A percentile compares a stretch with the other conserved stretches of the same genome.
These are phyloP conservation scores for Climacteris rufus DNA, from an alignment of 2,113 vertebrate genomes.

Conservation along the genomic window DNA sequence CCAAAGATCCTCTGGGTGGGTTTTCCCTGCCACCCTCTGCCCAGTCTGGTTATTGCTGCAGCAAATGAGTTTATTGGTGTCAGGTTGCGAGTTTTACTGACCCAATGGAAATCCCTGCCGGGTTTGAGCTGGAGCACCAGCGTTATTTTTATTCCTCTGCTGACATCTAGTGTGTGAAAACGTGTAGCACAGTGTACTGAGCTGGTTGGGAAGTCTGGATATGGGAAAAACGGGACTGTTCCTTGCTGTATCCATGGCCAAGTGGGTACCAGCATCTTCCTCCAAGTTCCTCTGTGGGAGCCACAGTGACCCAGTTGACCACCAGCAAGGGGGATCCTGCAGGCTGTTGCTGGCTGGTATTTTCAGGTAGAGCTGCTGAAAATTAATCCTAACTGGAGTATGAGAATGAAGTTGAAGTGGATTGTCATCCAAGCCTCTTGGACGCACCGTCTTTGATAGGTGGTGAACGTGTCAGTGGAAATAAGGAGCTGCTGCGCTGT, in stretches of 20 bases:
- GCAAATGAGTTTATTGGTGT: not conserved
- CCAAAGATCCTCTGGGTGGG: not conserved
- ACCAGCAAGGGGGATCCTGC: not conserved
- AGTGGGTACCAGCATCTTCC: not conserved
- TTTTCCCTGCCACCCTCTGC: not conserved
- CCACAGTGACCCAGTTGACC: not conserved
- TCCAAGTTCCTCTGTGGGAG: not conserved
- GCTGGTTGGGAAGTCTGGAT: fast-evolving
- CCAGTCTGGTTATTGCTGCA: not conserved
- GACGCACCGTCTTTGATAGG: fast-evolving
- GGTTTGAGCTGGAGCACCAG: not conserved
- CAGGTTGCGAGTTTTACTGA: not conserved
- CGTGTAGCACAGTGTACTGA: not conserved
- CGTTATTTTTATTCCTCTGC: not conserved
- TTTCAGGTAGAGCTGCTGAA: not conserved
- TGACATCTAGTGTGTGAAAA: conserved; percentile 46
- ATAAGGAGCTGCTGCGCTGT: not conserved
- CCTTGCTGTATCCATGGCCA: not conserved
- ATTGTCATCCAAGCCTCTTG: not conserved
- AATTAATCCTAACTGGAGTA: not conserved
- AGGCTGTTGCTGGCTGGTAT: not conserved
- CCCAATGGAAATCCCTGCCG: not conserved
- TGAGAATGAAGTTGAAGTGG: not conserved
- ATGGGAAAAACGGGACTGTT: fast-evolving
- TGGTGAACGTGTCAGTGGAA: not conserved